phyloP scores from a whole-genome alignment of 2,797 vertebrate species.

The Hapalemur alaotrensis region DNA sequence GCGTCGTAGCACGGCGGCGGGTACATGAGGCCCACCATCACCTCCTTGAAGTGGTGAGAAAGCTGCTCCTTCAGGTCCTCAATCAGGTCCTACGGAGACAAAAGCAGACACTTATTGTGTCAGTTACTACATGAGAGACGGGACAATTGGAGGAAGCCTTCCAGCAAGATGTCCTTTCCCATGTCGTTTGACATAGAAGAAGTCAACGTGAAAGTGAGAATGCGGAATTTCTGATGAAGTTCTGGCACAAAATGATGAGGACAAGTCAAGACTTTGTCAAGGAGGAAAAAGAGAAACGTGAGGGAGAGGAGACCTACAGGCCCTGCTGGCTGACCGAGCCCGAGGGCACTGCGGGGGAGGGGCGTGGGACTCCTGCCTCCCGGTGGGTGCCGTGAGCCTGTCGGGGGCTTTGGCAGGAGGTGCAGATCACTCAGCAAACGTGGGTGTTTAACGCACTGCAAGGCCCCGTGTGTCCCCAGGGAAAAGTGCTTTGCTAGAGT shows the following conservation, averaged over 20 bases:
- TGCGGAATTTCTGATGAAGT: not conserved
- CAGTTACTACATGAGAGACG: not conserved
- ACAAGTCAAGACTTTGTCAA: no score
- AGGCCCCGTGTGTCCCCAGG: not conserved
- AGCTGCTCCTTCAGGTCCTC: constrained; percentile 85
- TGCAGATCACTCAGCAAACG: no score
- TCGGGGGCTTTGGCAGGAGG: no score
- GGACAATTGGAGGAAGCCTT: not conserved
- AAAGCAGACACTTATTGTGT: not conserved
- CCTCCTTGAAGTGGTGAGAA: constrained; percentile 87
- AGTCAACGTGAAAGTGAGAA: not conserved
- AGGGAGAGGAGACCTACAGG: no score
- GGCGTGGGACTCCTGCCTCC: no score
- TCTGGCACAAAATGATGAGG: no score
- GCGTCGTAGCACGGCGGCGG: constrained; percentile 84
- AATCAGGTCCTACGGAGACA: constrained; percentile 82
- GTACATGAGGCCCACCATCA: constrained; percentile 88
- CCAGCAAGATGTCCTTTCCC: not conserved
- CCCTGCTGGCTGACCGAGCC: no score
- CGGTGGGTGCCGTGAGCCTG: no score
- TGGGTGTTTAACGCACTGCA: not conserved
- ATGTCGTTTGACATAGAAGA: not conserved
- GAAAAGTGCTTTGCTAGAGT: not conserved
- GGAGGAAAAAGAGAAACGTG: no score
- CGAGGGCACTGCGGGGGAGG: no score